phyloP scores from a whole-genome alignment of 2,113 vertebrate genomes.

The Gracilinanus agilis region DNA sequence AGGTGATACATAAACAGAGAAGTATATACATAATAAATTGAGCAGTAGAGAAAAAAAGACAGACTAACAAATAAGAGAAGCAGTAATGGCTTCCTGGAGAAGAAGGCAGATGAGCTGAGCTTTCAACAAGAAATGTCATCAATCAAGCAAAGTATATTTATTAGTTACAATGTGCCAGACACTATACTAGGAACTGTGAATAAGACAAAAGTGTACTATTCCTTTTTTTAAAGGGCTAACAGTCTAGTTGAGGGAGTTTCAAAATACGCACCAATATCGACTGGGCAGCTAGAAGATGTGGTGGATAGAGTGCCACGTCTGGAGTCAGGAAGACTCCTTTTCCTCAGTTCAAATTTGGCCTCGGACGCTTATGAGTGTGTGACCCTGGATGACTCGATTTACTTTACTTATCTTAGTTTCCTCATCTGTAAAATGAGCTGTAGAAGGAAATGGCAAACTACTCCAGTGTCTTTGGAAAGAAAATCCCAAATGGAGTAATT shows the following conservation, averaged over 20 bases:
- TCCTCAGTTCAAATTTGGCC: no score
- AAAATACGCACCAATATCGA: not conserved
- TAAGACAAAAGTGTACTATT: not conserved
- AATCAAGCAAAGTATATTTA: not conserved
- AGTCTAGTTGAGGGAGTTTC: not conserved
- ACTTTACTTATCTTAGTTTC: no score
- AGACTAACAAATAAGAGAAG: not conserved
- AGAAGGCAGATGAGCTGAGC: not conserved
- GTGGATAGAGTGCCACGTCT: not conserved
- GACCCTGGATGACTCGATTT: no score
- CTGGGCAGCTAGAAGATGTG: not conserved
- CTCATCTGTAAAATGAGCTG: no score
- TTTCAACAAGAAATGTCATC: not conserved
- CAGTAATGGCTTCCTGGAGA: not conserved
- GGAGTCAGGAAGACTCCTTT: not conserved
- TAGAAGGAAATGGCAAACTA: no score
- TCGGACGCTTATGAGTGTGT: no score
- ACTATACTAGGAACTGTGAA: not conserved
- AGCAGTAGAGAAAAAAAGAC: not conserved
- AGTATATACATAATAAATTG: not conserved
- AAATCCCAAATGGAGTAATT: no score
- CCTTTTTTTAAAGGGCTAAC: not conserved
- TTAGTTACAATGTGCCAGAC: not conserved
- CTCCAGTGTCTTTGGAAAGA: no score
- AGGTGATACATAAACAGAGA: not conserved